Evolutionary conservation across 1,140 invertebrate genomes (phyloP), one percentile per base, ranked within the genome.

Genomic region (Apis florea): DNA sequence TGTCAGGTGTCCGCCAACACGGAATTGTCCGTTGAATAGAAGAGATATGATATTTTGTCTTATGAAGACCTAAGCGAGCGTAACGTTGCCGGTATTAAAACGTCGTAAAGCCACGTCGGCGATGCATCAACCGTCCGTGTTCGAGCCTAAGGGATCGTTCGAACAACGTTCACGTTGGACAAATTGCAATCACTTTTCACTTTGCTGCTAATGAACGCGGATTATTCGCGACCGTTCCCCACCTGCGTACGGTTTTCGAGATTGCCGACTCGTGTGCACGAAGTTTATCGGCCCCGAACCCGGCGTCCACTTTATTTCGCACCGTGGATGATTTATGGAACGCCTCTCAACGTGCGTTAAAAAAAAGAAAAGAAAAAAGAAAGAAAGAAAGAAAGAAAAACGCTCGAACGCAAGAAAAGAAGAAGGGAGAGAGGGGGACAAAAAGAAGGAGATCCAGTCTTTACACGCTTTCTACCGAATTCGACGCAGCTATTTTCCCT

Each of bases 1-100:
- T 31, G 24, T 70, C 61, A n/a, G 49, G 26, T 74, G 70, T 78
- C 53, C 51, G n/a, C 53, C 49, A 19, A 53, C 53, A 21, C 26
- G 69, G 40, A 40, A 73, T 61, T 47, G 71, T 61, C 63, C 63
- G 58, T 19, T 11, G 24, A 53, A 58, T 59, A 51, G 72, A 67
- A 68, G 73, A 72, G 73, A 82, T 79, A 77, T 67, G 73, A 82
- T 79, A 77, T 67, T 67, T 61, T 68, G 67, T 75, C 77, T 87
- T 75, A 88, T 87, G 86, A 88, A 88, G 86, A 88, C 79, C 63
- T 83, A 84, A 80, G 83, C 83, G 78, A 68, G 83, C 77, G 74
- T 70, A 81, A 87, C 77, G 31, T 79, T 74, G 78, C 61, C 83
- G 77, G 78, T 78, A 87, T 88, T 88, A 88, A 83, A 87, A 87